These are phyloP conservation scores for Drosophila sproati DNA, from an alignment of 1,140 invertebrate genomes.

Conservation along the genomic window DNA sequence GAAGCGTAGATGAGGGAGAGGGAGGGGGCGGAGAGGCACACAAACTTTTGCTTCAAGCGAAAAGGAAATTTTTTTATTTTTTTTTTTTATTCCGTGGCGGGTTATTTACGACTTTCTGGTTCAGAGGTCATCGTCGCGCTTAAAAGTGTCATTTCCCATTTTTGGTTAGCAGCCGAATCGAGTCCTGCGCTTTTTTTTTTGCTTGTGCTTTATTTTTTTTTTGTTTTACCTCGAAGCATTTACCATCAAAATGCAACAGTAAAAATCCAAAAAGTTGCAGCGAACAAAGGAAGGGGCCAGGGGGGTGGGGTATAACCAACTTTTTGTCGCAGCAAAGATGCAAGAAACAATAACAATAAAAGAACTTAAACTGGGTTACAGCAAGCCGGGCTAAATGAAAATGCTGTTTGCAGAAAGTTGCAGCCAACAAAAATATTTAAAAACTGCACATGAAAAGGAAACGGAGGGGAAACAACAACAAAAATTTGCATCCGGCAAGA, in stretches of 20 bases:
- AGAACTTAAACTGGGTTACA: conserved; percentile 66
- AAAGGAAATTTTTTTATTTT: conserved; percentile 57
- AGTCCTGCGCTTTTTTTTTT: conserved; percentile 25
- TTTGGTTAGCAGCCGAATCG: conserved; percentile 34
- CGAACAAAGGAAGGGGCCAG: no score
- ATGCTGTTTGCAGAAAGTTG: conserved; percentile 71
- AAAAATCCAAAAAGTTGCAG: conserved; percentile 3
- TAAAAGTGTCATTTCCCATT: conserved; percentile 82
- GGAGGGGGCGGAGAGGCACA: no score
- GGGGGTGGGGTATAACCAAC: conserved; percentile 8
- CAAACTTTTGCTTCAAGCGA: conserved; percentile 43
- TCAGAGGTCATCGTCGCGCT: conserved; percentile 80
- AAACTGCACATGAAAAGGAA: conserved; percentile 55
- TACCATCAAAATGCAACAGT: conserved; percentile 67
- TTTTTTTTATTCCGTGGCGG: conserved; percentile 14
- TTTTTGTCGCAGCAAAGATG: conserved; percentile 41
- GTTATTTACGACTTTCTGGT: conserved; percentile 82
- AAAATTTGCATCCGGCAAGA: conserved; percentile 29
- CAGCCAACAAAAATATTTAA: conserved; percentile 12
- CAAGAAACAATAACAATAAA: conserved; percentile 12
- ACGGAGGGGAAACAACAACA: conserved; percentile 34
- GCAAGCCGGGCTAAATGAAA: conserved; percentile 72
- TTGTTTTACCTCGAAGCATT: conserved; percentile 44
- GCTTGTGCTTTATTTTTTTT: conserved; percentile 22
- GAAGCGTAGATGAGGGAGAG: not conserved